phyloP scores from a whole-genome alignment of 2,888 invertebrate genomes.

The Abscondita cerata region DNA sequence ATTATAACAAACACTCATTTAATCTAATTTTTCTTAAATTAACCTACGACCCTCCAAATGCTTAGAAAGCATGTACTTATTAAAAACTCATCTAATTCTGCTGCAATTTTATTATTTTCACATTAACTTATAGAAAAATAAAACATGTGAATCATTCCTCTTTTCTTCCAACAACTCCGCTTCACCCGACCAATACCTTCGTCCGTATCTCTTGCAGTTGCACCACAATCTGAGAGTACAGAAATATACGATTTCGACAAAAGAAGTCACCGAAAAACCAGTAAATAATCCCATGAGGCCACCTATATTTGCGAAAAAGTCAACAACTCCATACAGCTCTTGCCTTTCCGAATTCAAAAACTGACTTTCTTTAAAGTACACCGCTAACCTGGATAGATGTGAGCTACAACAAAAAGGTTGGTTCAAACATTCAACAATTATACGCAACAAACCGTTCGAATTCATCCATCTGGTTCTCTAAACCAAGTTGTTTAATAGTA shows the following conservation, averaged over 20 bases:
- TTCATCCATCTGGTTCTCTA: no score
- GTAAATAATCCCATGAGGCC: conserved; percentile 67
- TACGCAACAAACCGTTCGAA: no score
- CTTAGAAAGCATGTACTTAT: no score
- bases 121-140: no score
- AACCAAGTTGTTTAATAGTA: no score
- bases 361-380: conserved; percentile 74
- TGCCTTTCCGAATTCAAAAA: conserved; percentile 64
- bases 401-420: conserved; percentile 57
- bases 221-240: conserved; percentile 52
- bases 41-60: no score
- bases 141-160: no score
- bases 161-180: neutral
- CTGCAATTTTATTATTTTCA: no score
- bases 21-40: no score
- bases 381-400: conserved; percentile 66
- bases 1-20: no score
- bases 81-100: no score
- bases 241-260: conserved; percentile 69
- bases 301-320: conserved; percentile 66
- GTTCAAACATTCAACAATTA: no score
- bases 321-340: conserved; percentile 64
- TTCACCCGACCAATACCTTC: conserved; percentile 3
- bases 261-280: conserved; percentile 68
- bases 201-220: conserved; percentile 1